These are phyloP conservation scores for Pangasianodon hypophthalmus DNA, from an alignment of 2,113 vertebrate genomes.

Conservation along the genomic window DNA sequence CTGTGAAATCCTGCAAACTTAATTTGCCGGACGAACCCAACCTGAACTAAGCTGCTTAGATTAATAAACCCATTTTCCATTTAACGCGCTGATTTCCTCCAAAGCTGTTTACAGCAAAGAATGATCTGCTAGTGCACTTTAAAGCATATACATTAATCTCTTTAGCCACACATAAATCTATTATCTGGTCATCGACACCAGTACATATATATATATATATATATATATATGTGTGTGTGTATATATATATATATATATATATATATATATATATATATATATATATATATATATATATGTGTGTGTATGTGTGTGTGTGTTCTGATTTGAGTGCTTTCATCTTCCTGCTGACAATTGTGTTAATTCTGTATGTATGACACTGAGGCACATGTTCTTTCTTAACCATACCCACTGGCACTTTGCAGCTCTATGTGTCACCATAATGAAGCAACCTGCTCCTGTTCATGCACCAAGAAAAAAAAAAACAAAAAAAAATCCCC, in stretches of 20 bases:
- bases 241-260: not conserved
- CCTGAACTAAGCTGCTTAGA: conserved; percentile 81
- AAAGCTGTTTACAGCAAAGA: conserved; percentile 77
- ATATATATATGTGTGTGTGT: conserved; percentile 30
- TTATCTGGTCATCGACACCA: conserved; percentile 73
- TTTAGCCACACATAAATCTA: conserved; percentile 72
- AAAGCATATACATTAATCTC: conserved; percentile 73
- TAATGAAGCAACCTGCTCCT: conserved; percentile 5
- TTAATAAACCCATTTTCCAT: conserved; percentile 80
- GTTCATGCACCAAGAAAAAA: not conserved
- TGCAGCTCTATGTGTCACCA: conserved; percentile 34
- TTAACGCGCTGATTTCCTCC: conserved; percentile 77
- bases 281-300: conserved; percentile 31
- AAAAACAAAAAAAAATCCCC: not conserved
- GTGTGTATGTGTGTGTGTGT: conserved; percentile 41
- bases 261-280: not conserved
- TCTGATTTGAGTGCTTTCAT: conserved; percentile 31
- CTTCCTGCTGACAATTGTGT: conserved; percentile 25
- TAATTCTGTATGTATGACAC: conserved; percentile 13
- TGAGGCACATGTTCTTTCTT: not conserved
- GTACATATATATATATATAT: not conserved
- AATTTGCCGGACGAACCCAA: conserved; percentile 77
- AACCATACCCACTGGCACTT: conserved; percentile 32
- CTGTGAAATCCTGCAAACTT: conserved; percentile 78
- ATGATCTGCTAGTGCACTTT: conserved; percentile 70